Percentiles rank a stretch among this genome's conserved stretches.
These are phyloP conservation scores for Marasmarcha lunaedactyla DNA, from an alignment of 2,888 invertebrate genomes.

Conservation along the genomic window DNA sequence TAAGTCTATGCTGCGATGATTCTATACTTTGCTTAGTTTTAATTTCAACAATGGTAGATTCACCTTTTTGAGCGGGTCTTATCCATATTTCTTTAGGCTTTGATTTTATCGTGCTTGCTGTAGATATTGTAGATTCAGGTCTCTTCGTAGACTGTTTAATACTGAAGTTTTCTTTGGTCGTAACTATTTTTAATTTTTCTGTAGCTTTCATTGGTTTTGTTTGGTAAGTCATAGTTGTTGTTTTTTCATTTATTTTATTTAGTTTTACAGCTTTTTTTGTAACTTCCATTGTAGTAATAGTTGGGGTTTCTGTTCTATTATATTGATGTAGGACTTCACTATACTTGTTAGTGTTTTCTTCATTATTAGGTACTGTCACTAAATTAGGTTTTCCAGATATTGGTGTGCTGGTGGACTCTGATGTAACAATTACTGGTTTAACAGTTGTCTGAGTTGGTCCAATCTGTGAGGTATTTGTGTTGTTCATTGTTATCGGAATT, in stretches of 20 bases:
- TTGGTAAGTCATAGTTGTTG: constrained; percentile 6
- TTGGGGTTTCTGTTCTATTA: constrained; percentile 11
- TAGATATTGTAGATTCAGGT: constrained; percentile 32
- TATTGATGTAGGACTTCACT: neutral
- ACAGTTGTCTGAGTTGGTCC: no score
- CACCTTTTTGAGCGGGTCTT: constrained; percentile 61
- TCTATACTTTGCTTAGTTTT: constrained; percentile 36
- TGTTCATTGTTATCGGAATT: constrained; percentile 7
- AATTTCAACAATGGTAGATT: constrained; percentile 34
- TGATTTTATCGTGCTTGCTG: constrained; percentile 41
- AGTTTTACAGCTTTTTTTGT: constrained; percentile 11
- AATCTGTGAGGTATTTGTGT: no score
- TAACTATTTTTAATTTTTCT: constrained; percentile 13
- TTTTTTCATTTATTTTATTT: constrained; percentile 8
- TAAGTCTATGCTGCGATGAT: constrained; percentile 25
- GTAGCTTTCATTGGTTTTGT: constrained; percentile 6
- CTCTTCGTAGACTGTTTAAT: constrained; percentile 23
- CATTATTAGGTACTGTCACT: no score
- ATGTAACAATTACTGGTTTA: no score
- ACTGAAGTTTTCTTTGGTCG: constrained; percentile 20
- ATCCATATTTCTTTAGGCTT: constrained; percentile 67
- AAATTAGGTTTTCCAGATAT: no score
- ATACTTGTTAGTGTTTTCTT: no score
- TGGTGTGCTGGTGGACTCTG: no score
- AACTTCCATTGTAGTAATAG: constrained; percentile 5